Conservation (phyloP, 1,140 invertebrate genomes). For the Tetramorium parvispinum region DNA sequence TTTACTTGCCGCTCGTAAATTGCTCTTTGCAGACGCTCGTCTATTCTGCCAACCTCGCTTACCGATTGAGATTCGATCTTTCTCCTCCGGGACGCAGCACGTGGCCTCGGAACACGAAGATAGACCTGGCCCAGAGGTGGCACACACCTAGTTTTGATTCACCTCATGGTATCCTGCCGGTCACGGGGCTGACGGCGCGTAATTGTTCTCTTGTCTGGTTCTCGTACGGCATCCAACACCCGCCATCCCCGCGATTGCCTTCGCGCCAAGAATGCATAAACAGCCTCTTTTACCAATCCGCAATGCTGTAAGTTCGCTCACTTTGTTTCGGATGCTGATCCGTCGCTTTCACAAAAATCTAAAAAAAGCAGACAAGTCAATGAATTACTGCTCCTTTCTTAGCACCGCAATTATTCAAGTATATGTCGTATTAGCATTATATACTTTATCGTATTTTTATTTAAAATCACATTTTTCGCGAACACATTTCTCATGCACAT, state of each 20-base stretch:
- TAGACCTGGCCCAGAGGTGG: slow-evolving; percentile 72
- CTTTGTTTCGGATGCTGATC: not conserved
- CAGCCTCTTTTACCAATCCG: slow-evolving; percentile 72
- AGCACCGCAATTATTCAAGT: not conserved
- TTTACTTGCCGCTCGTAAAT: slow-evolving; percentile 59
- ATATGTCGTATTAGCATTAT: not conserved
- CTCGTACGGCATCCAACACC: slow-evolving; percentile 72
- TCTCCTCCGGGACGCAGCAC: slow-evolving; percentile 71
- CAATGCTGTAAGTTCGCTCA: slow-evolving; percentile 70
- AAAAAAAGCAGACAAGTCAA: not conserved
- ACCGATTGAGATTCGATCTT: slow-evolving; percentile 77
- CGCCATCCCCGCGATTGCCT: slow-evolving; percentile 79
- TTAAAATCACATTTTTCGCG: not conserved
- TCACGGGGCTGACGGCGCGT: slow-evolving; percentile 82
- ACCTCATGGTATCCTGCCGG: slow-evolving; percentile 80
- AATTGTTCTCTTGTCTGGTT: slow-evolving; percentile 83
- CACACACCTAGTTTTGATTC: slow-evolving; percentile 82
- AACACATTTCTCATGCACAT: not conserved
- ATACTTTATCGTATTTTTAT: not conserved
- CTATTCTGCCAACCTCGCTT: slow-evolving; percentile 72
- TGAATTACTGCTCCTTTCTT: not conserved
- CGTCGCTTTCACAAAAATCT: slow-evolving; percentile 10
- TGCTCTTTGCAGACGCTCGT: slow-evolving; percentile 62
- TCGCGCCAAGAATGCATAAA: slow-evolving; percentile 81
- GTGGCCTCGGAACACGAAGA: slow-evolving; percentile 71